phyloP scores from a whole-genome alignment of 2,797 vertebrate genomes.

The Gallinago stenura region DNA sequence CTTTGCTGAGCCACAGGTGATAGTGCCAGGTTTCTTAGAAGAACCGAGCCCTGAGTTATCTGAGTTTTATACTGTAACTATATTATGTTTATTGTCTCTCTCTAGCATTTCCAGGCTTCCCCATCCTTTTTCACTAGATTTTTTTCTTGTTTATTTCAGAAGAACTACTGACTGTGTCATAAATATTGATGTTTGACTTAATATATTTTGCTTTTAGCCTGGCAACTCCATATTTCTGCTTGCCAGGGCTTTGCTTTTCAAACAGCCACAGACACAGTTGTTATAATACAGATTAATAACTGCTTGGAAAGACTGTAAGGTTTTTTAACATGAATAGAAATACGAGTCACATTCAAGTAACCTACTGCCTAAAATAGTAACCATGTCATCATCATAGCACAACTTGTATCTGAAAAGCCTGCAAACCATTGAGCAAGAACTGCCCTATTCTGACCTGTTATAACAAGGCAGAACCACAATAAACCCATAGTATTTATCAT shows the following conservation, averaged over 20 bases:
- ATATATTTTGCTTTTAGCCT: conserved; percentile 47
- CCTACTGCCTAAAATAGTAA: conserved; percentile 59
- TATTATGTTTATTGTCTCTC: background rate
- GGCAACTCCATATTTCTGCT: background rate
- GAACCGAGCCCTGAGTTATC: background rate
- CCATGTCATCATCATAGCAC: conserved; percentile 53
- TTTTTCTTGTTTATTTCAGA: conserved; percentile 42
- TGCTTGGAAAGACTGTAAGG: conserved; percentile 4
- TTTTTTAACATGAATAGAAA: conserved; percentile 63
- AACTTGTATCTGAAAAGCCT: conserved; percentile 64
- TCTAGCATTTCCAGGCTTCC: background rate
- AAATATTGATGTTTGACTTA: conserved; percentile 59
- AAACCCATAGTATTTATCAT: conserved; percentile 56
- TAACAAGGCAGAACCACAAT: conserved; percentile 70
- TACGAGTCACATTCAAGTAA: conserved; percentile 71
- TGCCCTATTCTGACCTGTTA: conserved; percentile 69
- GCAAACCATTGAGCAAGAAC: conserved; percentile 65
- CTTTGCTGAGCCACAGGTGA: background rate
- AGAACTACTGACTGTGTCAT: conserved; percentile 27
- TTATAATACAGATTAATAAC: conserved; percentile 45
- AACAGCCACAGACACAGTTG: background rate
- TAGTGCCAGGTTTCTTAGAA: background rate
- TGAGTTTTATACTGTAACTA: background rate
- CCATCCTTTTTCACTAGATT: background rate
- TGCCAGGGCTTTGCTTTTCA: conserved; percentile 36